Percentiles rank a stretch among this genome's conserved stretches.
phyloP scores from a whole-genome alignment of 2,888 invertebrate genomes.

The Polylopha cassiicola region DNA sequence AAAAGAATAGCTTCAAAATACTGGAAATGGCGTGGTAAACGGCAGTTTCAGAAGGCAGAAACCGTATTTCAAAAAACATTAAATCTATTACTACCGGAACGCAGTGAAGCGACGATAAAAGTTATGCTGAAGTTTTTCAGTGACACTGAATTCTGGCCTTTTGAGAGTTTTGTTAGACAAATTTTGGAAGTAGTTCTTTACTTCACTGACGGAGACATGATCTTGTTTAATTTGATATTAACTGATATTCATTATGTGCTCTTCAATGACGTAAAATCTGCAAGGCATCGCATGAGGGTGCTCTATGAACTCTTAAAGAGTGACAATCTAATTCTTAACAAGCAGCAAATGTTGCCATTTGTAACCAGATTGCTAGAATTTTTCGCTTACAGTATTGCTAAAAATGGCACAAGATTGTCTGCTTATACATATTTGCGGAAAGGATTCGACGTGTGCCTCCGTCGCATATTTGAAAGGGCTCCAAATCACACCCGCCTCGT shows the following conservation, averaged over 20 bases:
- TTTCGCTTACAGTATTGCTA: constrained; percentile 58
- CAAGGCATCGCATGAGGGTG: constrained; percentile 64
- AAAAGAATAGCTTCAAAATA: constrained; percentile 33
- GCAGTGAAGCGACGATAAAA: constrained; percentile 44
- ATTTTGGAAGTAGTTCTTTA: constrained; percentile 49
- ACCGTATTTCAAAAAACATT: constrained; percentile 44
- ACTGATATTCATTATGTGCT: constrained; percentile 49
- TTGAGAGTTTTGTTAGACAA: constrained; percentile 49
- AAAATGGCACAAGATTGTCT: constrained; percentile 29
- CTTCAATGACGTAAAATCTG: constrained; percentile 46
- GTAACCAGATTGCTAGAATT: constrained; percentile 65
- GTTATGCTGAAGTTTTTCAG: constrained; percentile 46
- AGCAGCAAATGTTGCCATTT: constrained; percentile 50
- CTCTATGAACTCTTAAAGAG: constrained; percentile 68
- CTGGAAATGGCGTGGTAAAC: constrained; percentile 38
- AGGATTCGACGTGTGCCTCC: constrained; percentile 75
- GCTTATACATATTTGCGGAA: constrained; percentile 56
- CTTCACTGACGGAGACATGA: constrained; percentile 42
- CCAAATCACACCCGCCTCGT: constrained; percentile 62
- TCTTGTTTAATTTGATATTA: constrained; percentile 46
- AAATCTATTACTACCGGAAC: constrained; percentile 45
- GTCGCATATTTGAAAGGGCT: constrained; percentile 68
- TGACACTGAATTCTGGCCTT: constrained; percentile 44
- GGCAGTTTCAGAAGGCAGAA: constrained; percentile 45
- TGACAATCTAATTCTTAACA: constrained; percentile 63